Evolutionary conservation across 2,113 vertebrate genomes (phyloP), one percentile per base, ranked within the genome.

Genomic region (Psittacula cyanocephala): DNA sequence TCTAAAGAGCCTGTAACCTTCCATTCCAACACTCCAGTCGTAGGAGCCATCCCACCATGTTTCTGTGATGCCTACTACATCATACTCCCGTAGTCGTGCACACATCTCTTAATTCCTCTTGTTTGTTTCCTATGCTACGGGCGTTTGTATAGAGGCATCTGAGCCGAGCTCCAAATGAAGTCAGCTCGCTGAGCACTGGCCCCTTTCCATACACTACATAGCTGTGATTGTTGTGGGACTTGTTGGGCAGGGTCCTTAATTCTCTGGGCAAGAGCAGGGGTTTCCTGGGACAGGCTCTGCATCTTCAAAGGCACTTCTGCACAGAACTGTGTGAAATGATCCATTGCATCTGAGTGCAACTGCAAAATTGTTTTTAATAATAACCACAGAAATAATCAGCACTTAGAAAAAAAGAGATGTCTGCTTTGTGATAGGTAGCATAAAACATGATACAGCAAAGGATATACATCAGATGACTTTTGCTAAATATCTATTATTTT

Each of bases 401-500:
- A 23, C 17, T 28, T 2, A 39, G 59, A 88, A 17, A 39, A 85
- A 80, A 89, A 33, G 2, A 72, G 71, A 74, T 17, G 2, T 46
- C 39, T 86, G 31, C 62, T 37, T 39, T 65, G 10, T 70, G 35
- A 37, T 19, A 29, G 28, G 31, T 49, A n/a, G 23, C 13, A 31
- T 22, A 76, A 70, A 33, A 23, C 6, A 14, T 9, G 33, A 11
- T 35, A 46, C 1, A 6, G 10, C 55, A 64, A 2, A 37, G 33
- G 19, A 41, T 46, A 50, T 9, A n/a, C 2, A 7, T 16, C 55
- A 67, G 46, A 64, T 81, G 29, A 39, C 0, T 1, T 11, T n/a
- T 76, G 27, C 37, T 79, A 64, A 94, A 25, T 67, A 62, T 64
- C 28, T 95, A 96, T 70, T 97, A 70, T 81, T 90, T 87, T 84